Evolutionary conservation across 2,797 vertebrate genomes (phyloP), one percentile per base, ranked within the genome.

Genomic region (Phaenicophaeus curvirostris): DNA sequence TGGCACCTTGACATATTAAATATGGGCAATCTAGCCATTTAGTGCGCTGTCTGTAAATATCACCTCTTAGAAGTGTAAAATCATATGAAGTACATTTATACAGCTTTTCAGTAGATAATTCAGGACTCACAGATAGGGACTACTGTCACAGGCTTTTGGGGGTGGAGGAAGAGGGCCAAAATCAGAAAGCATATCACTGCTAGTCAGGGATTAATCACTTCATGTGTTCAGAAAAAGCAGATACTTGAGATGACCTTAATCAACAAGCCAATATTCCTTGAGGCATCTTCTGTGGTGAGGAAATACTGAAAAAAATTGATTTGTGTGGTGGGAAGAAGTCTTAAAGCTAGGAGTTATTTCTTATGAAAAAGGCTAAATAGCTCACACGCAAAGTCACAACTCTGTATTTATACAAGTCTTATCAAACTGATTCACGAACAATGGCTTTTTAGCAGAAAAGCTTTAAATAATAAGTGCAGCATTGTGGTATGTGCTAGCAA

Each of bases 391-490:
- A 93, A 83, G n/a, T 80, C 66, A 67, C 7, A 33, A 71, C 10
- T 53, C 46, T 53, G 28, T 58, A 42, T 83, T 87, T 85, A 81
- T 30, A 65, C 28, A 77, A 90, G 21, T 46, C 79, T 87, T 87
- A 91, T 80, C 92, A 91, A 88, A 91, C 48, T 87, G 77, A 80
- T 54, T 83, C 2, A 65, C 11, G 41, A 91, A 71, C 28, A 80
- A 67, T 50, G 13, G 27, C 5, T 3, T 67, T 86, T 75, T 54
- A 90, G 23, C 20, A 88, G 28, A 86, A 78, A 84, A 89, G 3
- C 3, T 74, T 84, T 42, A 90, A 94, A 69, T 51, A 75, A 57
- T 24, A 57, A 69, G 25, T 76, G 46, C 13, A 55, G 11, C 39
- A 51, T 21, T 50, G 23, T 81, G 51, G 30, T 39, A 73, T 79